These are phyloP conservation scores for Nebria ingens DNA, from an alignment of 1,140 invertebrate species.

Conservation along the genomic window DNA sequence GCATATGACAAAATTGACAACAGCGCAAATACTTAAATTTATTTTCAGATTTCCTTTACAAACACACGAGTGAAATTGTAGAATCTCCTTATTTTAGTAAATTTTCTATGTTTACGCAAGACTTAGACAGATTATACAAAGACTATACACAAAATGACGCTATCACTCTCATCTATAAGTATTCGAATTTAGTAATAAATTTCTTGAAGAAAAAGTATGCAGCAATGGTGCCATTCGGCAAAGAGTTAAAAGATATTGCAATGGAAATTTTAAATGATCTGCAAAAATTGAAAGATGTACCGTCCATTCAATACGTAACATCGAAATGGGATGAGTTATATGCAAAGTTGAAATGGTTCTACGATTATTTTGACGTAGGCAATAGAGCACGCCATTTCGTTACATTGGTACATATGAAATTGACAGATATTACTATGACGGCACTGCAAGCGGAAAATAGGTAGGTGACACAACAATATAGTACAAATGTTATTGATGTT, in stretches of 20 bases:
- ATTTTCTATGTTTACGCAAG: constrained; percentile 65
- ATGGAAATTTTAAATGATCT: constrained; percentile 59
- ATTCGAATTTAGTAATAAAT: constrained; percentile 49
- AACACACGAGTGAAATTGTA: constrained; percentile 62
- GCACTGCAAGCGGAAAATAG: constrained; percentile 62
- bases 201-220: constrained; percentile 65
- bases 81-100: constrained; percentile 69
- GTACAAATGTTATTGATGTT: constrained; percentile 11
- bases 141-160: constrained; percentile 63
- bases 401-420: constrained; percentile 51
- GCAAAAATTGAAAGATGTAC: constrained; percentile 56
- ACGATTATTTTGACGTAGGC: constrained; percentile 58
- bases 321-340: constrained; percentile 39
- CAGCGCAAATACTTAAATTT: too few species aligned
- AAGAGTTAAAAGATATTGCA: constrained; percentile 57
- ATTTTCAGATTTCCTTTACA: constrained; percentile 64
- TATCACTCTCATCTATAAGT: constrained; percentile 65
- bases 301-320: constrained; percentile 50
- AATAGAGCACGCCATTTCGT: constrained; percentile 46
- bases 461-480: constrained; percentile 33
- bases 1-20: too few species aligned
- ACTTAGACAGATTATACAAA: constrained; percentile 63
- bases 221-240: constrained; percentile 63
- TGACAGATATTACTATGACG: constrained; percentile 57
- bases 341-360: constrained; percentile 50